These are phyloP conservation scores for Leptogaster cylindrica DNA, from an alignment of 2,888 invertebrate genomes.

Conservation along the genomic window DNA sequence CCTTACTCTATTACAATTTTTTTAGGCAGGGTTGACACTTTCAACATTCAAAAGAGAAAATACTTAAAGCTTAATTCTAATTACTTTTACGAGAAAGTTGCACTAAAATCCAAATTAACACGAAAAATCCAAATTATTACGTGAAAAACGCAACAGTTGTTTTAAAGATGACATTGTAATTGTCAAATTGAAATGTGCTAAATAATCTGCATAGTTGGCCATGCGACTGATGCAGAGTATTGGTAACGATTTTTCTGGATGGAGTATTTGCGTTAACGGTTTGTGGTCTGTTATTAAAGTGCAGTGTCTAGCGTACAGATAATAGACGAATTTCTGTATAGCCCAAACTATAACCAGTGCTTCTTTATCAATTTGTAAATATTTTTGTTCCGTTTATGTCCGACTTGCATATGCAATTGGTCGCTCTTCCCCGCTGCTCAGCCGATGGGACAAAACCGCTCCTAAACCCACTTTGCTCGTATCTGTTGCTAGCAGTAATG, in stretches of 20 bases:
- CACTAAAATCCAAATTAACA: too few species aligned
- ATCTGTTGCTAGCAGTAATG: neutral
- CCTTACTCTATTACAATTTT: too few species aligned
- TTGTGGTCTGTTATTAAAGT: neutral
- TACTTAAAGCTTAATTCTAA: too few species aligned
- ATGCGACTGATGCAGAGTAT: neutral
- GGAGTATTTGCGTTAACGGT: neutral
- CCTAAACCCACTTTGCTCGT: neutral
- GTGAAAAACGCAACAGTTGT: too few species aligned
- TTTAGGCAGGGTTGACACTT: too few species aligned
- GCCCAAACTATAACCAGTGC: neutral
- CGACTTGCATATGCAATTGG: slow-evolving; percentile 4
- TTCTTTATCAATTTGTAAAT: neutral
- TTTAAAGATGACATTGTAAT: too few species aligned
- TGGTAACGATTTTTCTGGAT: neutral
- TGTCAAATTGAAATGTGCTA: neutral
- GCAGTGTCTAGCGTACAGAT: neutral
- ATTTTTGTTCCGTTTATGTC: neutral
- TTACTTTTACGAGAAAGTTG: too few species aligned
- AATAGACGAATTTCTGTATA: neutral
- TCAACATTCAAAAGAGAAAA: too few species aligned
- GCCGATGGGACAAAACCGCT: neutral
- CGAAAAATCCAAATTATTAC: too few species aligned
- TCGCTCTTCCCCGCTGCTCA: neutral
- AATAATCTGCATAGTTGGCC: neutral